Conservation (phyloP, 2,888 invertebrate genomes). For the Malacosoma neustria region DNA sequence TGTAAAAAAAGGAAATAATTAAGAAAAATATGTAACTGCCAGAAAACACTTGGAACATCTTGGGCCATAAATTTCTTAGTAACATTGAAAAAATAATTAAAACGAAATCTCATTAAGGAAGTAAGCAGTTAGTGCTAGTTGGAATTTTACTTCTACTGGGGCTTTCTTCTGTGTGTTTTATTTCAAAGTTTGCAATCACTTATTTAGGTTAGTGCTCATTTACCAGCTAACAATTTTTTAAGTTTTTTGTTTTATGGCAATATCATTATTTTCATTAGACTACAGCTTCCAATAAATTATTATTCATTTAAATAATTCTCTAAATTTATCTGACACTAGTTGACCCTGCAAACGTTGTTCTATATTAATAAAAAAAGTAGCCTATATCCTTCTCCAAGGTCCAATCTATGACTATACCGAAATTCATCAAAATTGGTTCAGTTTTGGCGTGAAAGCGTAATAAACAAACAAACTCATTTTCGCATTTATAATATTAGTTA, state of each 20-base stretch:
- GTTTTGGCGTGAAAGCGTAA: no score
- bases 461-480: no score
- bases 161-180: background rate
- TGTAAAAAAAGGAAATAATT: conserved; percentile 57
- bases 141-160: conserved; percentile 7
- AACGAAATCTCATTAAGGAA: conserved; percentile 48
- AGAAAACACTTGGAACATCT: conserved; percentile 44
- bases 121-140: conserved; percentile 19
- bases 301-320: no score
- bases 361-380: no score
- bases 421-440: no score
- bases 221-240: background rate
- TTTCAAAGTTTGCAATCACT: background rate
- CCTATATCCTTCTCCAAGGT: no score
- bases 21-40: conserved; percentile 50
- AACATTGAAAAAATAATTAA: conserved; percentile 55
- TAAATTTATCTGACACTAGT: no score
- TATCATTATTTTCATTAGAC: background rate
- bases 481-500: no score
- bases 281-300: no score
- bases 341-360: no score
- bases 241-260: background rate
- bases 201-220: background rate
- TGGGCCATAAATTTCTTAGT: conserved; percentile 40
- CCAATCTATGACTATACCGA: no score